Conservation (phyloP, 2,113 vertebrate species). For the Alethe diademata region DNA sequence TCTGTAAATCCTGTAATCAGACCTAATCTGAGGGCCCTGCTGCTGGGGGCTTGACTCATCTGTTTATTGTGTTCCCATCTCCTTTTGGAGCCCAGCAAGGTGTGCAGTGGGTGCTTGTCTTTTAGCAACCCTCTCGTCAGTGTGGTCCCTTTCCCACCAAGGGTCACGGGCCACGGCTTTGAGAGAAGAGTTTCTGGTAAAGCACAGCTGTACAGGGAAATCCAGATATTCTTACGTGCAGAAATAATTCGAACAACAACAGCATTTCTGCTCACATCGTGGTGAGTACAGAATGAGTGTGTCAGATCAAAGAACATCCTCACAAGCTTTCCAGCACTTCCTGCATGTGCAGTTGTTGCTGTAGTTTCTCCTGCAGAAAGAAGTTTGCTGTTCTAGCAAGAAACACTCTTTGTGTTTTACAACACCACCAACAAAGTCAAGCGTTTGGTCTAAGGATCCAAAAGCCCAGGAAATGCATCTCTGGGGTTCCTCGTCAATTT, state of each 20-base stretch:
- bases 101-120: background rate
- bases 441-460: slow-evolving; percentile 67
- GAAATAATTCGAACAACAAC: background rate
- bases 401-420: slow-evolving; percentile 48
- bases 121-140: background rate
- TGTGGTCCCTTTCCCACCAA: background rate
- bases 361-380: slow-evolving; percentile 14
- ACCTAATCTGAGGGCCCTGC: background rate
- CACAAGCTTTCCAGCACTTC: slow-evolving; percentile 5
- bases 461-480: slow-evolving; percentile 80
- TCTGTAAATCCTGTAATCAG: background rate
- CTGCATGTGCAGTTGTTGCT: slow-evolving; percentile 27
- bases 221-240: background rate
- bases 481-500: slow-evolving; percentile 77
- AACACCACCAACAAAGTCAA: slow-evolving; percentile 41
- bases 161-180: rapidly evolving
- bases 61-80: background rate
- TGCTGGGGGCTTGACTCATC: background rate
- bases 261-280: background rate
- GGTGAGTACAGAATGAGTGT: background rate
- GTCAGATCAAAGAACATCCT: background rate
- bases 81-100: background rate
- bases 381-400: slow-evolving; percentile 62
- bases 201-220: background rate
- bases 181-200: background rate